These are phyloP conservation scores for Eupithecia tripunctaria DNA, from an alignment of 2,888 invertebrate genomes.

Conservation along the genomic window DNA sequence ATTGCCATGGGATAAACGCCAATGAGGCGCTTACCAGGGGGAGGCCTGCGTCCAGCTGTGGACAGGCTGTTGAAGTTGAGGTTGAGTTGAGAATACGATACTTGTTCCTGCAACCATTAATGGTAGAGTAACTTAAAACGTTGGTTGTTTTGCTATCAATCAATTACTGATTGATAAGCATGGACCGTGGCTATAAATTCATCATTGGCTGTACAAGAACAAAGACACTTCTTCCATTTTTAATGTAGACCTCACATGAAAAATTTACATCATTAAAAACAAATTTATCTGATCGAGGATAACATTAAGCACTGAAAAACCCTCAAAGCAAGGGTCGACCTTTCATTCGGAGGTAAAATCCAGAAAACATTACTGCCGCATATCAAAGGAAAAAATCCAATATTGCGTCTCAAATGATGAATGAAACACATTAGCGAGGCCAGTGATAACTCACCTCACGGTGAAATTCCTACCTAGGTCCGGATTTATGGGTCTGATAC, in stretches of 20 bases:
- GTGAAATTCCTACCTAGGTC: conserved; percentile 34
- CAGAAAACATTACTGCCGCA: conserved; percentile 46
- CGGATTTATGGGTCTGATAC: conserved; percentile 35
- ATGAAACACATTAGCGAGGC: conserved; percentile 70
- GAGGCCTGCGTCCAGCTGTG: too few species aligned
- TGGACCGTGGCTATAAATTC: neutral
- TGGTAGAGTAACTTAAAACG: neutral
- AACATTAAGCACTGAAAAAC: conserved; percentile 26
- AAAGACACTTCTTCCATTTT: neutral
- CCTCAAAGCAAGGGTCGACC: conserved; percentile 33
- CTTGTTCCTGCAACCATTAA: neutral
- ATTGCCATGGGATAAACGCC: too few species aligned
- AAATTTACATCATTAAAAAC: conserved; percentile 7
- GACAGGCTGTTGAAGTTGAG: too few species aligned
- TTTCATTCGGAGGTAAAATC: conserved; percentile 42
- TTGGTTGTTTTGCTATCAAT: neutral
- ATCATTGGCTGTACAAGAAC: neutral
- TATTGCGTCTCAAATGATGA: conserved; percentile 66
- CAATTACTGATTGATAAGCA: neutral
- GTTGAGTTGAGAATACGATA: too few species aligned
- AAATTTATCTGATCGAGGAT: conserved; percentile 14
- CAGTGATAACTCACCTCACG: conserved; percentile 45
- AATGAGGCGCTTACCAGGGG: too few species aligned
- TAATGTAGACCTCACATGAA: neutral
- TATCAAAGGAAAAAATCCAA: conserved; percentile 65